These are phyloP conservation scores for Bicyclus anynana DNA, from an alignment of 1,140 invertebrate species.

Conservation along the genomic window DNA sequence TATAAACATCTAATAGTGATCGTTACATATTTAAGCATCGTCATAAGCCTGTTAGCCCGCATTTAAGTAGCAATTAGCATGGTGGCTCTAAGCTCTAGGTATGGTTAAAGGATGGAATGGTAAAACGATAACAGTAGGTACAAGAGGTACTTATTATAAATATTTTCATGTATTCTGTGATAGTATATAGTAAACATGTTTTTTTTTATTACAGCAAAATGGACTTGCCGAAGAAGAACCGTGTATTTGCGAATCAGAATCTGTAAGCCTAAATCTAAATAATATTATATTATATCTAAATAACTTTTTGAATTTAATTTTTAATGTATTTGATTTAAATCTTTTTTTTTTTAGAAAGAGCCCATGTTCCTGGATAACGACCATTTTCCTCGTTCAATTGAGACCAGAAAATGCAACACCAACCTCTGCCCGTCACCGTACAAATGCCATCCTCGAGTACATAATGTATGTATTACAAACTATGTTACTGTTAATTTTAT, in stretches of 20 bases:
- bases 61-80: too few species aligned
- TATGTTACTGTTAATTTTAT: not conserved
- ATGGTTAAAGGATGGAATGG: too few species aligned
- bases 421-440: constrained; percentile 39
- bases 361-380: constrained; percentile 36
- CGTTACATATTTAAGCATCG: too few species aligned
- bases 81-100: too few species aligned
- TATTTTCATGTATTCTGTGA: too few species aligned
- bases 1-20: too few species aligned
- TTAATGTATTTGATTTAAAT: not conserved
- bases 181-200: too few species aligned
- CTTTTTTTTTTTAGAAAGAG: constrained; percentile 32
- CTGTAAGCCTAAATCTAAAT: constrained; percentile 32
- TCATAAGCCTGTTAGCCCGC: too few species aligned
- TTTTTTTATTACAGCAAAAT: constrained; percentile 37
- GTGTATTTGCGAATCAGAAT: constrained; percentile 47
- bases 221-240: constrained; percentile 34
- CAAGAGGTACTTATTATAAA: too few species aligned
- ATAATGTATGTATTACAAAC: constrained; percentile 38
- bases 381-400: constrained; percentile 39
- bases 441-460: constrained; percentile 37
- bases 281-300: not conserved
- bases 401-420: constrained; percentile 42
- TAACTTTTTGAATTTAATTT: not conserved
- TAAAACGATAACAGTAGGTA: too few species aligned